phyloP scores from a whole-genome alignment of 1,140 invertebrate species.

The Pseudoatta argentina region DNA sequence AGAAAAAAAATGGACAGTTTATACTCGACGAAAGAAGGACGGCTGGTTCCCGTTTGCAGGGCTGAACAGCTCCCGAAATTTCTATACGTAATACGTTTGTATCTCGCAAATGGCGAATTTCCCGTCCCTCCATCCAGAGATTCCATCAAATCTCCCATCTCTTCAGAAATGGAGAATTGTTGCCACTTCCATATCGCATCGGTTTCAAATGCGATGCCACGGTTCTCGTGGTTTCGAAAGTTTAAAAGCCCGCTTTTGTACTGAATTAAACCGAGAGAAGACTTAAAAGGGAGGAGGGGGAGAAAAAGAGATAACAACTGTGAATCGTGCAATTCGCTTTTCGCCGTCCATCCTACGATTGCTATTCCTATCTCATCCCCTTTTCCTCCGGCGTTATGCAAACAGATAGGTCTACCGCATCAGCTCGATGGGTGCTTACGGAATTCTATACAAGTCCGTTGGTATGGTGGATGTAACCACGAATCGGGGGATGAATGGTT shows the following conservation, averaged over 20 bases:
- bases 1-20: not conserved
- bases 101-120: slow-evolving; percentile 29
- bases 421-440: slow-evolving; percentile 51
- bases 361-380: not conserved
- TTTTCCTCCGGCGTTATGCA: slow-evolving; percentile 14
- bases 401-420: slow-evolving; percentile 56
- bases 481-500: slow-evolving; percentile 27
- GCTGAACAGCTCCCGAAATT: slow-evolving; percentile 36
- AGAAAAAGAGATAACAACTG: slow-evolving; percentile 72
- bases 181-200: slow-evolving; percentile 30
- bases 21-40: not conserved
- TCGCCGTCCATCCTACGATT: slow-evolving; percentile 19
- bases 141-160: slow-evolving; percentile 24
- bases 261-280: slow-evolving; percentile 70
- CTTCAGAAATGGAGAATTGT: slow-evolving; percentile 3
- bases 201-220: slow-evolving; percentile 59
- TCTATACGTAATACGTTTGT: slow-evolving; percentile 24
- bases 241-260: slow-evolving; percentile 66
- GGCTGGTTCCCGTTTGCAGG: not conserved
- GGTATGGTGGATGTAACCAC: slow-evolving; percentile 5
- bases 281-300: slow-evolving; percentile 29
- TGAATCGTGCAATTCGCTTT: slow-evolving; percentile 68
- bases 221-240: slow-evolving; percentile 69
- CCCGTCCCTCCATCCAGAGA: not conserved
- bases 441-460: slow-evolving; percentile 34